These are phyloP conservation scores for Ctenopoma multispine DNA, from an alignment of 2,797 vertebrate species.

Conservation along the genomic window DNA sequence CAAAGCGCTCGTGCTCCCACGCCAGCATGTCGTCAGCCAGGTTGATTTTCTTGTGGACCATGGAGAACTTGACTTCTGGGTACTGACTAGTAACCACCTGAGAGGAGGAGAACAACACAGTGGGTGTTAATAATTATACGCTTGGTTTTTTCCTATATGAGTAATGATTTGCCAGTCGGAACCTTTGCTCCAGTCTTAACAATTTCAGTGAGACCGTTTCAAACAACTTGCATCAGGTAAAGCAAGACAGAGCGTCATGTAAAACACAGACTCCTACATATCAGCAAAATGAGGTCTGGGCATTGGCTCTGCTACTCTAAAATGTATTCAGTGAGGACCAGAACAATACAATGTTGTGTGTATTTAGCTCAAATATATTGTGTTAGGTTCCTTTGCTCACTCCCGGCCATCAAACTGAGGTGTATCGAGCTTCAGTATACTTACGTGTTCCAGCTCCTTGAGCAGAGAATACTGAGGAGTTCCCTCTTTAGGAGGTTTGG, in stretches of 20 bases:
- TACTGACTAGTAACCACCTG: constrained; percentile 91
- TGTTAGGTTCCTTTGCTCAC: too few relatives aligned
- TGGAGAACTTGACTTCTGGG: constrained; percentile 94
- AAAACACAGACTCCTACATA: too few relatives aligned
- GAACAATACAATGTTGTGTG: too few relatives aligned
- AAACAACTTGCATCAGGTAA: too few relatives aligned
- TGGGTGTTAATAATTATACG: background rate
- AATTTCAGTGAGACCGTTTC: too few relatives aligned
- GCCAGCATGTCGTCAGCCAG: constrained; percentile 96
- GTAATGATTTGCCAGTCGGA: background rate
- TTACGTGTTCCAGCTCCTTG: constrained; percentile 92
- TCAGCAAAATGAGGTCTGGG: too few relatives aligned
- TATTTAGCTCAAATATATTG: too few relatives aligned
- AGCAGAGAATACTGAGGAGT: constrained; percentile 91
- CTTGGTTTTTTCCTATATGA: background rate
- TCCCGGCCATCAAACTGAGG: too few relatives aligned
- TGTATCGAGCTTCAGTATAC: background rate
- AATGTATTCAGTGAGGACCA: too few relatives aligned
- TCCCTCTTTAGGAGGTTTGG: constrained; percentile 96
- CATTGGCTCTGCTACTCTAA: too few relatives aligned
- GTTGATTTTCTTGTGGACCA: constrained; percentile 99
- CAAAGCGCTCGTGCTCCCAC: constrained; percentile 98
- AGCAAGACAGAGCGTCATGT: too few relatives aligned
- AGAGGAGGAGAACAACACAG: background rate
- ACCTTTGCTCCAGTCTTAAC: background rate